A percentile compares a stretch with the other conserved stretches of the same genome.
phyloP scores from a whole-genome alignment of 2,797 vertebrate genomes.

The Brachyrhaphis roseni region DNA sequence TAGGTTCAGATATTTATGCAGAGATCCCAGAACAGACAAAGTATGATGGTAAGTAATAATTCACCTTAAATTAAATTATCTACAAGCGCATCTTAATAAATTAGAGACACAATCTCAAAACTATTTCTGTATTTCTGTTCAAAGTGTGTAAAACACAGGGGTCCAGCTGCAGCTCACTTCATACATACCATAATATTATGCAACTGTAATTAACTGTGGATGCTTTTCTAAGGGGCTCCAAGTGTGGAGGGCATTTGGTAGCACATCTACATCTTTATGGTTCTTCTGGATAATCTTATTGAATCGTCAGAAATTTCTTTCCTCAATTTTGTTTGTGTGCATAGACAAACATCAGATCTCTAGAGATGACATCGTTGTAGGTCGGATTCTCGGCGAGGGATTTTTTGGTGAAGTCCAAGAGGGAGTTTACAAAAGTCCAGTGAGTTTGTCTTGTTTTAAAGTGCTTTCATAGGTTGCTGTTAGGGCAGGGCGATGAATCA shows the following conservation, averaged over 20 bases:
- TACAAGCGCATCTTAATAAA: not conserved
- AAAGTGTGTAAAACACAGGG: not conserved
- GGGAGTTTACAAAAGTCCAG: slow-evolving; percentile 88
- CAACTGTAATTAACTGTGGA: not conserved
- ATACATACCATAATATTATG: not conserved
- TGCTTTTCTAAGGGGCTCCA: not conserved
- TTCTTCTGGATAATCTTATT: not conserved
- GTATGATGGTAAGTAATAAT: slow-evolving; percentile 53
- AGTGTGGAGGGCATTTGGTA: not conserved
- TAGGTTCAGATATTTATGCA: slow-evolving; percentile 91
- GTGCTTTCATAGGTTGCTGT: not conserved
- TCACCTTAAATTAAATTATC: not conserved
- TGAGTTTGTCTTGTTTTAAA: slow-evolving; percentile 62
- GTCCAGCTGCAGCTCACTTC: not conserved
- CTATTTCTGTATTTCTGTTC: not conserved
- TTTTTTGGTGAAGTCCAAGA: slow-evolving; percentile 94
- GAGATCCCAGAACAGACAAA: slow-evolving; percentile 84
- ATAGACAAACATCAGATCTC: slow-evolving; percentile 78
- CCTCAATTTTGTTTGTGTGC: not conserved
- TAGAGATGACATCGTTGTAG: slow-evolving; percentile 82
- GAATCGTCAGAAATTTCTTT: not conserved
- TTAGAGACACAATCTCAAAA: not conserved
- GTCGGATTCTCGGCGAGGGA: slow-evolving; percentile 90
- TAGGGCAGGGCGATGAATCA: too few species aligned
- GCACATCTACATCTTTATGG: not conserved